Conservation (phyloP, 1,140 invertebrate genomes). For the Caerostris darwini region DNA sequence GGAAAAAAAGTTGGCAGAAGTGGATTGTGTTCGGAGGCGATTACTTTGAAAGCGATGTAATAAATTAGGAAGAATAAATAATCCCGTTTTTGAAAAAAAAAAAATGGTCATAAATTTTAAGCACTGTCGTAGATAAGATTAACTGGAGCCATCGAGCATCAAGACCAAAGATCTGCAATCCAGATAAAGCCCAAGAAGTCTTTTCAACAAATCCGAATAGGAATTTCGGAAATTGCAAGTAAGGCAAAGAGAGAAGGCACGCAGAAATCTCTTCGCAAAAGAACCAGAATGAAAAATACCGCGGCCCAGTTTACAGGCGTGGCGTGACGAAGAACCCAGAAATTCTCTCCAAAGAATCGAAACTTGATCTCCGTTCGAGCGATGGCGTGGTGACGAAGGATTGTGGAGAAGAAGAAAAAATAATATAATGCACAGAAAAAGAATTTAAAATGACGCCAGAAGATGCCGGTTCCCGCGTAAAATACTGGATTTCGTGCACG, state of each 20-base stretch:
- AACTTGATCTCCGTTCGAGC: constrained; percentile 32
- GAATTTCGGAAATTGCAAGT: not conserved
- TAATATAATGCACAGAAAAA: not conserved
- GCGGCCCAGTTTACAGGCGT: constrained; percentile 22
- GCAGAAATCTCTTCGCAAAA: not conserved
- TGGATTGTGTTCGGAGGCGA: too few relatives aligned
- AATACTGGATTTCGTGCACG: constrained; percentile 67
- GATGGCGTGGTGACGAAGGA: constrained; percentile 11
- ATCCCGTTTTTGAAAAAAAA: too few relatives aligned
- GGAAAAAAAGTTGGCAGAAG: too few relatives aligned
- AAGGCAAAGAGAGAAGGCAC: not conserved
- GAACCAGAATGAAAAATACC: not conserved
- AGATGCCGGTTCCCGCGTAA: constrained; percentile 45
- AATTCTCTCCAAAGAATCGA: not conserved
- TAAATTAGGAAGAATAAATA: too few relatives aligned
- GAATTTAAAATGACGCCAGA: not conserved
- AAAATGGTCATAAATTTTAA: too few relatives aligned
- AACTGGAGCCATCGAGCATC: too few relatives aligned
- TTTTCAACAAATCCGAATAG: too few relatives aligned
- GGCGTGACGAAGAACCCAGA: not conserved
- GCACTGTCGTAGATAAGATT: too few relatives aligned
- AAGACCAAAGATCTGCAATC: too few relatives aligned
- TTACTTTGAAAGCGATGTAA: too few relatives aligned
- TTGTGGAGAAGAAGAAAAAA: not conserved
- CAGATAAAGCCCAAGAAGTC: too few relatives aligned